Percentiles rank a stretch among this genome's conserved stretches.
phyloP scores from a whole-genome alignment of 2,888 invertebrate species.

The Athetis lepigone region DNA sequence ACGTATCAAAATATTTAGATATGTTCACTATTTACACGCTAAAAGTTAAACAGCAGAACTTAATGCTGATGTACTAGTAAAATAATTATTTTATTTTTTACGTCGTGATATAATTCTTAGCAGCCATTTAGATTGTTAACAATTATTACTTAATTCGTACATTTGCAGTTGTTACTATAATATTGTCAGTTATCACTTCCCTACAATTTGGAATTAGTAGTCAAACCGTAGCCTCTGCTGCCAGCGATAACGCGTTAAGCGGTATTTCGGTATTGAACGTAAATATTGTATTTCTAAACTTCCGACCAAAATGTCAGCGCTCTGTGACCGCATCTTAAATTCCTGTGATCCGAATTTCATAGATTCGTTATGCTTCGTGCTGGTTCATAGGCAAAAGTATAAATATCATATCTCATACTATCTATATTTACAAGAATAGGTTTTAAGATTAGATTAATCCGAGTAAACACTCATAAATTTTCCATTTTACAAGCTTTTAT shows the following conservation, averaged over 20 bases:
- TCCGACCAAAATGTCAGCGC: not conserved
- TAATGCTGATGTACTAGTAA: not conserved
- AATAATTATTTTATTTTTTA: not conserved
- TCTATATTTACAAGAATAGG: slow-evolving; percentile 18
- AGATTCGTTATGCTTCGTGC: not conserved
- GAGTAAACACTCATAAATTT: slow-evolving; percentile 2
- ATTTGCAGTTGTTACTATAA: slow-evolving; percentile 38
- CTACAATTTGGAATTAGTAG: slow-evolving; percentile 14
- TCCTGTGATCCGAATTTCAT: not conserved
- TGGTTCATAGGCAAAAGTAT: slow-evolving; percentile 1
- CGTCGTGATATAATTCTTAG: not conserved
- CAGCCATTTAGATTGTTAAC: slow-evolving; percentile 8
- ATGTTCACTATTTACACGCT: slow-evolving; percentile 47
- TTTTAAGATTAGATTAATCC: no score
- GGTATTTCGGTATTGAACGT: slow-evolving; percentile 42
- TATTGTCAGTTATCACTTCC: slow-evolving; percentile 52
- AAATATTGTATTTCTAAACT: slow-evolving; percentile 47
- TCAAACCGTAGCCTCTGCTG: slow-evolving; percentile 14
- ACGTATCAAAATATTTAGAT: slow-evolving; percentile 56
- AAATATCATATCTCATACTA: slow-evolving; percentile 9
- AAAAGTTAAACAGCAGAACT: slow-evolving; percentile 12
- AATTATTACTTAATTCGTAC: slow-evolving; percentile 13
- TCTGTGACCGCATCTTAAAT: slow-evolving; percentile 6
- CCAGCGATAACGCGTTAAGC: slow-evolving; percentile 31
- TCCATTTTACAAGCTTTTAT: slow-evolving; percentile 9